These are phyloP conservation scores for Torymus aiolomorphi DNA, from an alignment of 2,888 invertebrate genomes.

Conservation along the genomic window DNA sequence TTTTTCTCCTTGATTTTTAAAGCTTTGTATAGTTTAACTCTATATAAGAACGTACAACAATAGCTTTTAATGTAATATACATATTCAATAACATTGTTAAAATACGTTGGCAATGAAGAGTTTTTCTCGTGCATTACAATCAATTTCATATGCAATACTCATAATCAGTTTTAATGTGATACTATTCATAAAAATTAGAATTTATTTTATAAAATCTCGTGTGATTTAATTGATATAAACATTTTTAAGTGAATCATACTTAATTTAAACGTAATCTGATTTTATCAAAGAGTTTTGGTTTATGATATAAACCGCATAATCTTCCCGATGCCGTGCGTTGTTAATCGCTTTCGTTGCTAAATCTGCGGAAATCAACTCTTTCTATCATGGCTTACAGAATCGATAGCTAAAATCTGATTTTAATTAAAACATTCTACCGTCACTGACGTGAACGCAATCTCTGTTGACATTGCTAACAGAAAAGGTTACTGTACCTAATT, in stretches of 20 bases:
- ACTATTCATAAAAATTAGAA: too few species aligned
- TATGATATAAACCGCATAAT: neutral
- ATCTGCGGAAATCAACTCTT: constrained; percentile 18
- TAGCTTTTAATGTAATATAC: too few species aligned
- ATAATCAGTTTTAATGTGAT: too few species aligned
- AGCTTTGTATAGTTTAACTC: too few species aligned
- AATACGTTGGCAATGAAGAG: too few species aligned
- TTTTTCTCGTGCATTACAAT: too few species aligned
- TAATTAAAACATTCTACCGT: constrained; percentile 16
- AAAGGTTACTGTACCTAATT: neutral
- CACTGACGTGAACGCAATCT: neutral
- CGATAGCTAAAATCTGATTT: constrained; percentile 24
- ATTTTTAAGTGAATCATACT: neutral
- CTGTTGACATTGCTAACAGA: neutral
- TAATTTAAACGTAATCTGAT: neutral
- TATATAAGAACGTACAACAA: too few species aligned
- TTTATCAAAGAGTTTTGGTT: constrained; percentile 3
- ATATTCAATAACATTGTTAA: too few species aligned
- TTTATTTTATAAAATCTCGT: too few species aligned
- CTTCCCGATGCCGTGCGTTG: constrained; percentile 1
- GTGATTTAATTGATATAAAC: too few species aligned
- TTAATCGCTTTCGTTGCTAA: constrained; percentile 20
- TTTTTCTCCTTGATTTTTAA: neutral
- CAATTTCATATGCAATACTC: too few species aligned
- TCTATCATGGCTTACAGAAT: constrained; percentile 3